A percentile compares a stretch with the other conserved stretches of the same genome.
These are phyloP conservation scores for Echeneis naucrates DNA, from an alignment of 2,797 vertebrate genomes.

Conservation along the genomic window DNA sequence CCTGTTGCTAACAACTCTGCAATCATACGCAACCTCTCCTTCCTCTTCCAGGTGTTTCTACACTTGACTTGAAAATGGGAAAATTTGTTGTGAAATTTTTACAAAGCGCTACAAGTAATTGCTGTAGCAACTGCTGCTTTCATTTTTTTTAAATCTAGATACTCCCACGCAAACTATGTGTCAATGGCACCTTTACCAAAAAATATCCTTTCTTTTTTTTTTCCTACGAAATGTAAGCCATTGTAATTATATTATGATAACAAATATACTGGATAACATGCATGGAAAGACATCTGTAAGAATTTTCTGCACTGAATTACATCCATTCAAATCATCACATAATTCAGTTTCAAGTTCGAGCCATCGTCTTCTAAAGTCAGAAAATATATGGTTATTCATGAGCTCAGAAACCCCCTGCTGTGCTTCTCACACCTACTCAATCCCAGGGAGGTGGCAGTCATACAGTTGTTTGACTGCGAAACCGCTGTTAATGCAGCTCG, in stretches of 20 bases:
- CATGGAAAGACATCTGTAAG: not conserved
- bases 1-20: conserved; percentile 24
- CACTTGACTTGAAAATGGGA: not conserved
- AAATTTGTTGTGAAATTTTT: conserved; percentile 2
- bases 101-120: not conserved
- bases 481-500: conserved; percentile 16
- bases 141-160: not conserved
- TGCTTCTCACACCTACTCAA: conserved; percentile 37
- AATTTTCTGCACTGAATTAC: not conserved
- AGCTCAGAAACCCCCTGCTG: conserved; percentile 40
- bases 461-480: conserved; percentile 22
- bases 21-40: conserved; percentile 31
- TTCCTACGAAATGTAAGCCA: not conserved
- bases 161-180: not conserved
- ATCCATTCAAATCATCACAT: conserved; percentile 6
- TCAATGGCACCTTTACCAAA: not conserved
- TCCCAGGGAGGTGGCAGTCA: conserved; percentile 6
- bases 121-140: not conserved
- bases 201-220: not conserved
- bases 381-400: conserved; percentile 27
- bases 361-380: conserved; percentile 17
- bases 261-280: not conserved
- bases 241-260: not conserved
- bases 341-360: not conserved
- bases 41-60: conserved; percentile 20